These are phyloP conservation scores for Chromobotia macracanthus DNA, from an alignment of 2,797 vertebrate genomes.

Conservation along the genomic window DNA sequence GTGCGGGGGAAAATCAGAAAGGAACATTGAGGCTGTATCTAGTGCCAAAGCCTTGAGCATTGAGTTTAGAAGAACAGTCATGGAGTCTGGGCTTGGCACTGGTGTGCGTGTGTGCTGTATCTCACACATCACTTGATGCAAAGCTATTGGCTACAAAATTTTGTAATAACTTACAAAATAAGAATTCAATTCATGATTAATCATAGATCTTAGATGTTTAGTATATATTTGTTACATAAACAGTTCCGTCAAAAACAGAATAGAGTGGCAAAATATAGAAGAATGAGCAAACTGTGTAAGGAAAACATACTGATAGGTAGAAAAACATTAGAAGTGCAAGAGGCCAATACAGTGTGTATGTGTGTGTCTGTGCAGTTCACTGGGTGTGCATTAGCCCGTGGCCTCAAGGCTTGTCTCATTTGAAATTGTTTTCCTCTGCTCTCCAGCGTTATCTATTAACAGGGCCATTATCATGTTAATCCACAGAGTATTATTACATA, in stretches of 20 bases:
- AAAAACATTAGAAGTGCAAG: slow-evolving; percentile 23
- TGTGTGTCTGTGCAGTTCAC: slow-evolving; percentile 39
- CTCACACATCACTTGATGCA: slow-evolving; percentile 28
- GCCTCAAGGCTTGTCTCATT: slow-evolving; percentile 84
- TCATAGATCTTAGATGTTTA: slow-evolving; percentile 14
- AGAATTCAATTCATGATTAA: slow-evolving; percentile 4
- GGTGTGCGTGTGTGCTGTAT: slow-evolving; percentile 59
- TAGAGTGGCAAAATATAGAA: not conserved
- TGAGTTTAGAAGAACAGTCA: slow-evolving; percentile 31
- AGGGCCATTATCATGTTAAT: slow-evolving; percentile 90
- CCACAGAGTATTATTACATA: slow-evolving; percentile 83
- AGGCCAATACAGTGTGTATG: slow-evolving; percentile 25
- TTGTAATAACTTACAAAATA: not conserved
- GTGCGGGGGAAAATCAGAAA: slow-evolving; percentile 54
- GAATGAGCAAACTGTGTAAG: slow-evolving; percentile 1
- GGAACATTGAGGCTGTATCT: slow-evolving; percentile 47
- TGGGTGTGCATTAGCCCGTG: slow-evolving; percentile 54
- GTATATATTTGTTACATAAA: not conserved
- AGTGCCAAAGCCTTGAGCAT: slow-evolving; percentile 56
- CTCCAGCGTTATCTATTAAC: slow-evolving; percentile 87
- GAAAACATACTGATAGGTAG: not conserved
- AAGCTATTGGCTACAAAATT: slow-evolving; percentile 4
- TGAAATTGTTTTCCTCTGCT: slow-evolving; percentile 79
- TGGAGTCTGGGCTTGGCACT: slow-evolving; percentile 23
- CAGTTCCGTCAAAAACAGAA: not conserved